phyloP scores from a whole-genome alignment of 1,140 invertebrate species.

The Listronotus bonariensis region DNA sequence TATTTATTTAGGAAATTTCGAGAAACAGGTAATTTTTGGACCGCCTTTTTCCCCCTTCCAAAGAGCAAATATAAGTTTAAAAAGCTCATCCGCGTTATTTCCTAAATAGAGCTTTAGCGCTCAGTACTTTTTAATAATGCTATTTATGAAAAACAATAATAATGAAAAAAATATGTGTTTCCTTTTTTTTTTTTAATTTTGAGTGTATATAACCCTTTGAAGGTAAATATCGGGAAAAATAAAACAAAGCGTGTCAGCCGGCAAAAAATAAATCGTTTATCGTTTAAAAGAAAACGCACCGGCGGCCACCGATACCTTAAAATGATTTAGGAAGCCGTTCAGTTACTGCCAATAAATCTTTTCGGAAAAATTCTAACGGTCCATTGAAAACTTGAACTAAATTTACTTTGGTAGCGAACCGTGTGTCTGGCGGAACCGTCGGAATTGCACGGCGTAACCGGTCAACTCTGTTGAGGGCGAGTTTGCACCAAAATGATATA shows the following conservation, averaged over 20 bases:
- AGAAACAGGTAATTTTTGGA: no score
- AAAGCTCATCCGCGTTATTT: no score
- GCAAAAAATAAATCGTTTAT: slow-evolving; percentile 4
- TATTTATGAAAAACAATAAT: no score
- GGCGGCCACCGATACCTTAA: neutral
- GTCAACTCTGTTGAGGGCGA: neutral
- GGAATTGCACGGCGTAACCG: neutral
- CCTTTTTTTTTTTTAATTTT: no score
- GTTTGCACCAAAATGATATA: slow-evolving; percentile 6
- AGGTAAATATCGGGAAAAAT: no score
- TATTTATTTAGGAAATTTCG: no score
- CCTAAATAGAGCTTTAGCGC: no score
- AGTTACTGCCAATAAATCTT: slow-evolving; percentile 10
- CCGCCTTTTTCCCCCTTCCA: no score
- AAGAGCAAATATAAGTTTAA: no score
- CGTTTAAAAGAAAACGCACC: slow-evolving; percentile 1
- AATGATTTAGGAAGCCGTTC: neutral
- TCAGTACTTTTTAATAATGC: no score
- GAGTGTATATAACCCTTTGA: no score
- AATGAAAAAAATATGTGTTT: no score
- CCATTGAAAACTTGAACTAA: slow-evolving; percentile 19
- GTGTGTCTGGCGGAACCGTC: slow-evolving; percentile 12
- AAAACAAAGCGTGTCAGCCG: neutral
- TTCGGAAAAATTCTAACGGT: slow-evolving; percentile 20
- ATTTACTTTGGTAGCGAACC: slow-evolving; percentile 10